Base-by-base conservation (phyloP, 1,140 invertebrate species). In the Palaemon carinicauda region DNA sequence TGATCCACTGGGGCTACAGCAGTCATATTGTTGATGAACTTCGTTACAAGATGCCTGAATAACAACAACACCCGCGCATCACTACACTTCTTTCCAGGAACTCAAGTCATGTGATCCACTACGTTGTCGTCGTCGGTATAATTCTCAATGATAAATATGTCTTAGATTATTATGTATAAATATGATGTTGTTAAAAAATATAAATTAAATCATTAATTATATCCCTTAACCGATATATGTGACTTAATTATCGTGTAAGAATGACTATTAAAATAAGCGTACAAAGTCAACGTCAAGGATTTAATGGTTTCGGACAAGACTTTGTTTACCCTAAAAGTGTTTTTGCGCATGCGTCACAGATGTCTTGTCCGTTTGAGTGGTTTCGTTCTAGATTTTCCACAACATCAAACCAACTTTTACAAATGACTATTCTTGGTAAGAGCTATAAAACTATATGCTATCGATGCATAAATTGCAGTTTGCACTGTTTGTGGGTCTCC, bases 1-100 rank as follows among this genome's bases (percentile, higher is more conserved):
- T 85, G 80, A n/a, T 82, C 79, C 50, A 86, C 82, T 50, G 83
- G 88, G 80, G 83, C 88, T 52, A 88, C 88, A 31, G 88, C 74
- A n/a, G 83, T 82, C 88, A 88, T 88, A 77, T 85, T 88, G 54
- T 41, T 27, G 31, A 27, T 5, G 31, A 15, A 27, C 12, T 17
- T 24, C 21, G 31, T 77, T 74, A 12, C 41, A 41, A 12, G 7
- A 41, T 75, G 50, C 65, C 74, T 53, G 52, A 65, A 27, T 27
- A 51, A 51, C 65, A 24, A n/a, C 80, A 21, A 73, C 65, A 53
- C 24, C 65, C 65, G 80, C 80, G 80, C 80, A 74, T 82, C 80
- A 82, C 80, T 52, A 24, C 19, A 77, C 80, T 65, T 24, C n/a
- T n/a, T 86, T 86, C 84, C 83, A 80, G 83, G 84, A 86, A 86